A percentile compares a stretch with the other conserved stretches of the same genome.
Conservation (phyloP, 2,113 vertebrate genomes). For the Sphyrna mokarran region DNA sequence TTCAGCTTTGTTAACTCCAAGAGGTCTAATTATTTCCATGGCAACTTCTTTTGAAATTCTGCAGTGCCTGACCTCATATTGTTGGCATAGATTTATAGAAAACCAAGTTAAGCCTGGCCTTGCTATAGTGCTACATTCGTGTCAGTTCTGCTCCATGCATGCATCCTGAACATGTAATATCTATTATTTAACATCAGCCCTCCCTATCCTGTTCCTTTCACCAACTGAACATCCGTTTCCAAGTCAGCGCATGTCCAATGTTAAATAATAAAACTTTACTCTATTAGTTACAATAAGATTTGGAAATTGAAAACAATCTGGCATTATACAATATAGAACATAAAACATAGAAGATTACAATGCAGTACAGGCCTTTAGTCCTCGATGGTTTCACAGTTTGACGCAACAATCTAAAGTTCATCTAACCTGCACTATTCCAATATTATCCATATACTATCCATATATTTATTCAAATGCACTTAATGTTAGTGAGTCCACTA, state of each 20-base stretch:
- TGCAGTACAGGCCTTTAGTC: no score
- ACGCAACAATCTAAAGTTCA: no score
- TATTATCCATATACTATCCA: no score
- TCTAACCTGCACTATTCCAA: no score
- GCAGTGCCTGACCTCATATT: background rate
- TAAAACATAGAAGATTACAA: no score
- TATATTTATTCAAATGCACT: no score
- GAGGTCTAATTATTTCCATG: constrained; percentile 1
- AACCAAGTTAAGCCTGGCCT: background rate
- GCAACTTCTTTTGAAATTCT: background rate
- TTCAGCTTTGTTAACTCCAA: constrained; percentile 1
- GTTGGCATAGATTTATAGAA: background rate
- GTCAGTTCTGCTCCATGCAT: background rate
- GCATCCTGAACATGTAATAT: background rate
- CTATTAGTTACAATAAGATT: background rate
- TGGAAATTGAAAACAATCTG: background rate
- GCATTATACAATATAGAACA: background rate
- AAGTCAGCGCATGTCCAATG: background rate
- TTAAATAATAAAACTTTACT: background rate
- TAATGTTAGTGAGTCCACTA: no score
- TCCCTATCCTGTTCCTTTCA: background rate
- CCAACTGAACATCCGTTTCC: background rate
- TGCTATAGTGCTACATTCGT: background rate
- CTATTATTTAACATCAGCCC: background rate
- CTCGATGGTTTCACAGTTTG: no score